phyloP scores from a whole-genome alignment of 2,888 invertebrate species.

The Stegophylla sp. region DNA sequence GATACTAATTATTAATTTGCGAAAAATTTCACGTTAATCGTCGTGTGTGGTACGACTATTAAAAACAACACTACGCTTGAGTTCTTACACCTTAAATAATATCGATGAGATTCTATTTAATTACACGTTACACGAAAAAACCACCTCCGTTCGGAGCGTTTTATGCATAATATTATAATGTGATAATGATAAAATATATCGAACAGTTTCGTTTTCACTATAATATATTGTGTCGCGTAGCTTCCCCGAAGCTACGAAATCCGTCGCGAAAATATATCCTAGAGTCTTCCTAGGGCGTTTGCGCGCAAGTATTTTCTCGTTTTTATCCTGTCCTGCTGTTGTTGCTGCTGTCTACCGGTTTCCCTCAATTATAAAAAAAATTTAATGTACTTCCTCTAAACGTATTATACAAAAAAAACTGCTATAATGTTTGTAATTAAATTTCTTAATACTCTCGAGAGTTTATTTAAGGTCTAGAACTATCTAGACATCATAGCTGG shows the following conservation, averaged over 20 bases:
- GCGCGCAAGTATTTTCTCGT: slow-evolving; percentile 13
- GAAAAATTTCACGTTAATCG: slow-evolving; percentile 26
- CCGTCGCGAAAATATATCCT: slow-evolving; percentile 21
- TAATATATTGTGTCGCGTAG: slow-evolving; percentile 1
- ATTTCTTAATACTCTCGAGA: too few species aligned
- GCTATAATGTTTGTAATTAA: too few species aligned
- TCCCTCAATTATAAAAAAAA: too few species aligned
- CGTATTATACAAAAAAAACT: not conserved
- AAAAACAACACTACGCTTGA: not conserved
- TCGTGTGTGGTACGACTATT: slow-evolving; percentile 3
- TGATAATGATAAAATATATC: not conserved
- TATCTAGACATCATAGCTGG: not conserved
- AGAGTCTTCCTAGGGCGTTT: slow-evolving; percentile 14
- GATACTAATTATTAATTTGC: slow-evolving; percentile 28
- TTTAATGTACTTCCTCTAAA: too few species aligned
- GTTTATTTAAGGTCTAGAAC: too few species aligned
- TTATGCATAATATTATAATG: not conserved
- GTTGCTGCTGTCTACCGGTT: not conserved
- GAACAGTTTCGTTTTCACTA: slow-evolving; percentile 19
- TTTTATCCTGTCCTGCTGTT: too few species aligned
- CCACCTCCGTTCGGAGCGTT: not conserved
- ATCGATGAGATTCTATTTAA: not conserved
- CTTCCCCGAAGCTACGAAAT: slow-evolving; percentile 19
- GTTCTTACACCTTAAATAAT: not conserved
- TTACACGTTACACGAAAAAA: slow-evolving; percentile 1